Percentiles rank a stretch among this genome's conserved stretches.
These are phyloP conservation scores for Erythrolamprus reginae DNA, from an alignment of 2,113 vertebrate genomes.

Conservation along the genomic window DNA sequence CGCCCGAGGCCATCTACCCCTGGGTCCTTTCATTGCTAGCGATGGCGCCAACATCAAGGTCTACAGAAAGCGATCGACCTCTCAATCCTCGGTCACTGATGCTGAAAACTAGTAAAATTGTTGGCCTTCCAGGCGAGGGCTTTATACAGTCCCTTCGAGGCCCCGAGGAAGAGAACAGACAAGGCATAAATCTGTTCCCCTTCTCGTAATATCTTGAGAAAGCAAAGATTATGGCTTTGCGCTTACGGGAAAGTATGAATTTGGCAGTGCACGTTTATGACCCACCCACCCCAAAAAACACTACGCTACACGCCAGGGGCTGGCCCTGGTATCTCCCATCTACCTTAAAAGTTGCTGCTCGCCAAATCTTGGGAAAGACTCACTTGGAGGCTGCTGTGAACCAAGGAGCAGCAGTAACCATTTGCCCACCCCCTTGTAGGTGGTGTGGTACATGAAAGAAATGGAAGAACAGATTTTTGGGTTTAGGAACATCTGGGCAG, in stretches of 20 bases:
- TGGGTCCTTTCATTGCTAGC: background rate
- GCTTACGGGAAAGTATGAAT: background rate
- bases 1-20: background rate
- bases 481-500: background rate
- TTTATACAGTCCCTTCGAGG: background rate
- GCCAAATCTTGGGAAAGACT: background rate
- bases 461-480: background rate
- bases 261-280: background rate
- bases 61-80: background rate
- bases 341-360: background rate
- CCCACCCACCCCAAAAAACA: background rate
- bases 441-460: background rate
- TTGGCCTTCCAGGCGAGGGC: background rate
- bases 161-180: background rate
- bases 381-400: background rate
- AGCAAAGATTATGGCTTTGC: constrained; percentile 6
- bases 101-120: background rate
- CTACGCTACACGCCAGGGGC: background rate
- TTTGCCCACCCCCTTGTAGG: background rate
- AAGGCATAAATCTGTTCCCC: background rate
- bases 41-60: background rate
- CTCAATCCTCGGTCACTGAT: background rate
- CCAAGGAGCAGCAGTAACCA: background rate
- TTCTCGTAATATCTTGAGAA: background rate
- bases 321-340: background rate